phyloP scores from a whole-genome alignment of 2,113 vertebrate genomes.

The Cricetomys ansorgei region DNA sequence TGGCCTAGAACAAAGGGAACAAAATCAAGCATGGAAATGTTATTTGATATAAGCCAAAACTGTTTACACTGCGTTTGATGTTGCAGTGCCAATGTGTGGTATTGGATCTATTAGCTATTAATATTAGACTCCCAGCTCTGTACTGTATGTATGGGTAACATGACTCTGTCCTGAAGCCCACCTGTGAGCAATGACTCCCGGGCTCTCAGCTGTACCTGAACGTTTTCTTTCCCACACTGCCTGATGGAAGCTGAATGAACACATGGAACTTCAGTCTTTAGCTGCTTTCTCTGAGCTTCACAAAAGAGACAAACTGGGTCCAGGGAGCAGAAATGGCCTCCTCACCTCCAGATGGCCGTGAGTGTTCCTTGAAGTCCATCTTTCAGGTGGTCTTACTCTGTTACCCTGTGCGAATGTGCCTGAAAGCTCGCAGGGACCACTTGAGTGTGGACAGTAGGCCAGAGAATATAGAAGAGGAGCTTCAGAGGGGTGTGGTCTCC shows the following conservation, averaged over 20 bases:
- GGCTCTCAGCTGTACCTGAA: conserved; percentile 56
- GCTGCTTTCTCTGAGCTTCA: conserved; percentile 64
- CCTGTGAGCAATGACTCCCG: conserved; percentile 78
- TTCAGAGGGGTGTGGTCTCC: fast-evolving
- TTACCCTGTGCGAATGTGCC: background rate
- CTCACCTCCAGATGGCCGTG: background rate
- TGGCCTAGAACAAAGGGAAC: conserved; percentile 81
- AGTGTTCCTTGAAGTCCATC: background rate
- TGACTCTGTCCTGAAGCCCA: conserved; percentile 79
- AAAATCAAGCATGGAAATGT: conserved; percentile 79
- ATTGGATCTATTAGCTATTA: conserved; percentile 84
- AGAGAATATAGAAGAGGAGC: background rate
- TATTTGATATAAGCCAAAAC: conserved; percentile 85
- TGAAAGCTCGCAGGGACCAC: background rate
- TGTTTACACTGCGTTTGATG: conserved; percentile 78
- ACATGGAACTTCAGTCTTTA: conserved; percentile 66
- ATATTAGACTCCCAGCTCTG: conserved; percentile 82
- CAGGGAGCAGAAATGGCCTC: background rate
- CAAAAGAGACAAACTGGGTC: conserved; percentile 70
- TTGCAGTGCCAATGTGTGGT: conserved; percentile 81
- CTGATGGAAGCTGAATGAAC: conserved; percentile 73
- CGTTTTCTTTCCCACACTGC: conserved; percentile 57
- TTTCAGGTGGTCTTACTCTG: background rate
- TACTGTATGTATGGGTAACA: conserved; percentile 82
- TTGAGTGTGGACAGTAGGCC: background rate